These are phyloP conservation scores for Chaetophractus vellerosus DNA, from an alignment of 2,797 vertebrate species.

Conservation along the genomic window DNA sequence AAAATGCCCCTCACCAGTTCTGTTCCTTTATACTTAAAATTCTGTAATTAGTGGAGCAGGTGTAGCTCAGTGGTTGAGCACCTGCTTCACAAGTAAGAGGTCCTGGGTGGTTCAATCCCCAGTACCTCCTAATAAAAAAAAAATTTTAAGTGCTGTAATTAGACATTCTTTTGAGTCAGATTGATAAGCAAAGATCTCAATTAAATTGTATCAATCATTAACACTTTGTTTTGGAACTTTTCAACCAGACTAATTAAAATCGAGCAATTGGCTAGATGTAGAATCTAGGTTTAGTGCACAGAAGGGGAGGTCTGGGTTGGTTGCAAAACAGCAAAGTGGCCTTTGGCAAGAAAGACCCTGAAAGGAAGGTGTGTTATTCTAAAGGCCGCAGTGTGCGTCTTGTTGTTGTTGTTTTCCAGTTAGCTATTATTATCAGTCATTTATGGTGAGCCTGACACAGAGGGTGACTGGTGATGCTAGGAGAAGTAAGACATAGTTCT, in stretches of 20 bases:
- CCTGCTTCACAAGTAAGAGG: no score
- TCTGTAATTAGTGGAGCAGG: background rate
- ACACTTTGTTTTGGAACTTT: background rate
- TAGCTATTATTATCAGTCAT: background rate
- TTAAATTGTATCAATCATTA: slow-evolving; percentile 18
- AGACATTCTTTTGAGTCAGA: background rate
- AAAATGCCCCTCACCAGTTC: background rate
- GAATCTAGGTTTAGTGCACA: background rate
- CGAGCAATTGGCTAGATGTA: background rate
- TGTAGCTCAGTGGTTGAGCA: no score
- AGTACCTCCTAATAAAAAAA: no score
- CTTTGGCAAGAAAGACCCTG: background rate
- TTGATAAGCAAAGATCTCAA: background rate
- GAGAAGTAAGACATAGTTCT: background rate
- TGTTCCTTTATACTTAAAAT: background rate
- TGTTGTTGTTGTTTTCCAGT: background rate
- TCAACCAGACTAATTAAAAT: slow-evolving; percentile 26
- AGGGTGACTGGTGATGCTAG: background rate
- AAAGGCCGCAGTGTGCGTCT: background rate
- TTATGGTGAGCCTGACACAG: background rate
- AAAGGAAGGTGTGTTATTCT: background rate
- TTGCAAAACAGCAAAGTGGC: background rate
- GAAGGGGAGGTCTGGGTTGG: background rate
- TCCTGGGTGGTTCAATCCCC: no score
- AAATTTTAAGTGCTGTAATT: background rate